phyloP scores from a whole-genome alignment of 2,888 invertebrate genomes.

The Cheilosia urbana region DNA sequence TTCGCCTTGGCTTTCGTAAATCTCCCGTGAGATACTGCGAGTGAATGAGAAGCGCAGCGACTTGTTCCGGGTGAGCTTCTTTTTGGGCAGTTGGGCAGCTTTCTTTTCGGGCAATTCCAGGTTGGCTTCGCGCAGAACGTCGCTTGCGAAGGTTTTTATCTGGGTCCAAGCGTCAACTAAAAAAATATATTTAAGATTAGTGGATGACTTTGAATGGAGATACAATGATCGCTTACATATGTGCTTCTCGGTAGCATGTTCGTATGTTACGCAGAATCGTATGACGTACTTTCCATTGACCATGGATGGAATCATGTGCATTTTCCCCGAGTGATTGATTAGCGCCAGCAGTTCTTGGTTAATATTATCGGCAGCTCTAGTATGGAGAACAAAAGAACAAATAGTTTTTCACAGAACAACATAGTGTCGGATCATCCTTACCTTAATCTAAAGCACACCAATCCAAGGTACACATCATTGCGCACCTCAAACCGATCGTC shows the following conservation, averaged over 20 bases:
- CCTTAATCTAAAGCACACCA: constrained; percentile 90
- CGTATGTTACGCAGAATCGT: constrained; percentile 92
- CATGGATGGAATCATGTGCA: constrained; percentile 94
- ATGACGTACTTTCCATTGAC: constrained; percentile 90
- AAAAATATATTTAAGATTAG: neutral
- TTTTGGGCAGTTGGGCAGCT: constrained; percentile 79
- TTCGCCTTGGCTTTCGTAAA: constrained; percentile 83
- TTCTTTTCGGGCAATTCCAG: constrained; percentile 81
- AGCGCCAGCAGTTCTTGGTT: constrained; percentile 91
- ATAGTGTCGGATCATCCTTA: constrained; percentile 67
- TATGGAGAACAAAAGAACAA: constrained; percentile 23
- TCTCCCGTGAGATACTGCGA: constrained; percentile 83
- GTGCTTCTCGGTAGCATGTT: constrained; percentile 90
- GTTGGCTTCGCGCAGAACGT: constrained; percentile 84
- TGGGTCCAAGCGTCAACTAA: constrained; percentile 87
- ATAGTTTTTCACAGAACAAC: neutral
- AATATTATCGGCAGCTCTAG: constrained; percentile 87
- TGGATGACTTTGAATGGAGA: neutral
- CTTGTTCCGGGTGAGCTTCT: constrained; percentile 83
- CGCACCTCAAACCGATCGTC: constrained; percentile 91
- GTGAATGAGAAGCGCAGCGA: constrained; percentile 84
- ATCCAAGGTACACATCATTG: constrained; percentile 90
- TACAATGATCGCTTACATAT: constrained; percentile 83
- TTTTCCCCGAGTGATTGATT: constrained; percentile 92
- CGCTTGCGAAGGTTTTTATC: constrained; percentile 86